Evolutionary conservation across 2,888 invertebrate genomes (phyloP).

Genomic region (Leptinotarsa haldemani): DNA sequence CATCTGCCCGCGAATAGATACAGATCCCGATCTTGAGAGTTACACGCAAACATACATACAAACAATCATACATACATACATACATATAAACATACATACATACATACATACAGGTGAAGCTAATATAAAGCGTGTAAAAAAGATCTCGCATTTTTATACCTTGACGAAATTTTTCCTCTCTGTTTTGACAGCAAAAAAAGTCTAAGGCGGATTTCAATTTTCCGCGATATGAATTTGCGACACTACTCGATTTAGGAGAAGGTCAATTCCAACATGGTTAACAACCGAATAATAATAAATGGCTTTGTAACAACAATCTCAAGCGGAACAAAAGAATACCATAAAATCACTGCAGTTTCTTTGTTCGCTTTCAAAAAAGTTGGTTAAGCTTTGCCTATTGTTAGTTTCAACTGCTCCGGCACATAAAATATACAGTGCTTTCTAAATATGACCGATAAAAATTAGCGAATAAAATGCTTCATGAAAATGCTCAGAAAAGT

Average conservation of each 20-base stretch:
- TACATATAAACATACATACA: no score
- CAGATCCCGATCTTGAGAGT: no score
- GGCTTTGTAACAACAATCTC: constrained; percentile 39
- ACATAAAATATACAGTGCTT: no score
- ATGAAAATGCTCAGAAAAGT: no score
- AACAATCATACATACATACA: no score
- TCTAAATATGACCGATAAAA: no score
- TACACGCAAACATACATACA: no score
- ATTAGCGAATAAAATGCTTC: no score
- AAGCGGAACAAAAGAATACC: constrained; percentile 31
- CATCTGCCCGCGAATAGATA: no score
- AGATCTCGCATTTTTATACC: not conserved
- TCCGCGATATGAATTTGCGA: constrained; percentile 13
- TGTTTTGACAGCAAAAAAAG: constrained; percentile 3
- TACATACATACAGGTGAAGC: no score
- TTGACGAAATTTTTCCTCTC: not conserved
- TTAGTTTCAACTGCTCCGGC: not conserved
- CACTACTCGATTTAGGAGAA: constrained; percentile 19
- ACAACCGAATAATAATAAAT: constrained; percentile 40
- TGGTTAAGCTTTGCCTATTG: not conserved
- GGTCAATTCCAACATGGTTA: constrained; percentile 25
- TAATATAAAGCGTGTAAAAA: no score
- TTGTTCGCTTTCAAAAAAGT: constrained; percentile 8
- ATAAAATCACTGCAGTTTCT: constrained; percentile 15
- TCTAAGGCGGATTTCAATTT: constrained; percentile 9